Evolutionary conservation across 2,888 invertebrate genomes (phyloP).

Genomic region (Eristalis pertinax): DNA sequence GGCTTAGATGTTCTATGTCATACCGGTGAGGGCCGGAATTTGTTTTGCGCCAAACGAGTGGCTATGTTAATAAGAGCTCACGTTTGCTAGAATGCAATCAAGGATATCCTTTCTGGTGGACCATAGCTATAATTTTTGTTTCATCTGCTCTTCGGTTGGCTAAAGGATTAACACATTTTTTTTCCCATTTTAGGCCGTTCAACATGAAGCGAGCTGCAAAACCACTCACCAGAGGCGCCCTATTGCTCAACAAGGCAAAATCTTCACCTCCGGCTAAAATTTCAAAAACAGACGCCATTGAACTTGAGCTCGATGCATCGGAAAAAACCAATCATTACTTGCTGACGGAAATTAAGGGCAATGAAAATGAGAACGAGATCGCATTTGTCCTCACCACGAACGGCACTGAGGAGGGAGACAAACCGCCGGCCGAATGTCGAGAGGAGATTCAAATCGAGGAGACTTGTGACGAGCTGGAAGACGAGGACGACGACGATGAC

Average conservation of each 20-base stretch:
- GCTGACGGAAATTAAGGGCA: slow-evolving; percentile 47
- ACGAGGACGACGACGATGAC: slow-evolving; percentile 25
- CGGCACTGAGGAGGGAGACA: not conserved
- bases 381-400: slow-evolving; percentile 37
- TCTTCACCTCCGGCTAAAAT: not conserved
- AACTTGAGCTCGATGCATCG: slow-evolving; percentile 1
- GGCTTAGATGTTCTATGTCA: not conserved
- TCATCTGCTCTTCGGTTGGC: too few relatives aligned
- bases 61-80: not conserved
- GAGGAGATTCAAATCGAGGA: slow-evolving; percentile 55
- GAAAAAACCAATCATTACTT: slow-evolving; percentile 52
- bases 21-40: not conserved
- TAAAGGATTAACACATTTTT: not conserved
- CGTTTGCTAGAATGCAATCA: not conserved
- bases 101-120: not conserved
- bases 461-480: not conserved
- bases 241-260: slow-evolving; percentile 19
- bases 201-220: not conserved
- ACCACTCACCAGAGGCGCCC: not conserved
- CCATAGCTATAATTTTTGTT: too few relatives aligned
- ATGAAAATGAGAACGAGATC: slow-evolving; percentile 42
- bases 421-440: slow-evolving; percentile 26
- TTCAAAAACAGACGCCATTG: not conserved
- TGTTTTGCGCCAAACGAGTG: not conserved
- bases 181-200: not conserved